Conservation (phyloP, 2,797 vertebrate genomes). For the Leptatherina wallacei region DNA sequence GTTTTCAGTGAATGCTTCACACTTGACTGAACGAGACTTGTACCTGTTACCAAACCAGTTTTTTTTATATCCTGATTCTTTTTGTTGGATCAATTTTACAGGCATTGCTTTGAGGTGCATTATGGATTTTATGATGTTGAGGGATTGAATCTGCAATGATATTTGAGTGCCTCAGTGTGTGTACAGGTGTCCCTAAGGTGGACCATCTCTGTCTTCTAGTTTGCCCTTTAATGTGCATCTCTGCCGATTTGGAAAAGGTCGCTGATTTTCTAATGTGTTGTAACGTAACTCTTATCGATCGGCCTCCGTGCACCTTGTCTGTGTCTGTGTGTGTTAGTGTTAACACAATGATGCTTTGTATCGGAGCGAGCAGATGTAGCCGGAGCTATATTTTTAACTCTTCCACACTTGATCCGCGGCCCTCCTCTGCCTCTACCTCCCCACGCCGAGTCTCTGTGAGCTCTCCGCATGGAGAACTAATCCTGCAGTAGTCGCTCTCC, state of each 20-base stretch:
- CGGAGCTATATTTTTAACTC: conserved; percentile 49
- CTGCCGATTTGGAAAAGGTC: conserved; percentile 77
- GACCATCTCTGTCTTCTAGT: conserved; percentile 31
- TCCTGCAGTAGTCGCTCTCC: conserved; percentile 58
- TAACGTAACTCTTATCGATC: conserved; percentile 69
- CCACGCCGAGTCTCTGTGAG: conserved; percentile 22
- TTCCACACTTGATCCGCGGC: conserved; percentile 42
- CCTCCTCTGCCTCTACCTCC: conserved; percentile 41
- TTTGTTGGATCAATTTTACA: background rate
- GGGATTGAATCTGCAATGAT: background rate
- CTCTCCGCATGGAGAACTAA: conserved; percentile 44
- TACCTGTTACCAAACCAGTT: too few species aligned
- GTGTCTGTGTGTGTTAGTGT: conserved; percentile 26
- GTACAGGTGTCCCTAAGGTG: conserved; percentile 4
- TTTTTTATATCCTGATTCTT: background rate
- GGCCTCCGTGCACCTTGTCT: conserved; percentile 2
- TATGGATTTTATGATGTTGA: background rate
- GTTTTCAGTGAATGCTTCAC: too few species aligned
- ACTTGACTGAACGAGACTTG: too few species aligned
- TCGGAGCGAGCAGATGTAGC: conserved; percentile 38
- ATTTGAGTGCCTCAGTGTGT: conserved; percentile 1
- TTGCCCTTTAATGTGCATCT: conserved; percentile 69
- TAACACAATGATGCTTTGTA: conserved; percentile 12
- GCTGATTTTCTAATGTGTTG: conserved; percentile 68
- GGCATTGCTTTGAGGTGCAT: background rate